Evolutionary conservation across 2,113 vertebrate species (phyloP).

Genomic region (Sphyrna mokarran): DNA sequence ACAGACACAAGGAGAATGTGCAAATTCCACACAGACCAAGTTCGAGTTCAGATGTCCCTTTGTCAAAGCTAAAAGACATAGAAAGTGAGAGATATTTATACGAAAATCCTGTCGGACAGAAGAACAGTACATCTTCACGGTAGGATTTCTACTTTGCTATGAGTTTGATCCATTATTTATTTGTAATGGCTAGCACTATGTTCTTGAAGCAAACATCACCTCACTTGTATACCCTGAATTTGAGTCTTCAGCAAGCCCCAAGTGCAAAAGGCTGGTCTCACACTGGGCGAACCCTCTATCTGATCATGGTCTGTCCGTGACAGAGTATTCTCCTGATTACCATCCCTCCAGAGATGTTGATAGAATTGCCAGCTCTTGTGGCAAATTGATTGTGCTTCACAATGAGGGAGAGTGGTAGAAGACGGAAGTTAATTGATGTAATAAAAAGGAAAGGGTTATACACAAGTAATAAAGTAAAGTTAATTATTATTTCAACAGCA

Average conservation of each 20-base stretch:
- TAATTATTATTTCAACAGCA: conserved; percentile 34
- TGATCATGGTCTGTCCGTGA: background rate
- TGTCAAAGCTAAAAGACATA: too few relatives aligned
- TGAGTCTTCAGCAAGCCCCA: background rate
- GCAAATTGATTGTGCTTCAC: background rate
- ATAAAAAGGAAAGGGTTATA: conserved; percentile 29
- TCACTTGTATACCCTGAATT: background rate
- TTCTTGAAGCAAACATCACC: background rate
- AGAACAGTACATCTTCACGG: too few relatives aligned
- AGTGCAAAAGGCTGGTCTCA: background rate
- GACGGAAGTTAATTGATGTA: conserved; percentile 6
- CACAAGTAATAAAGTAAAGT: conserved; percentile 32
- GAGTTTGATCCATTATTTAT: background rate
- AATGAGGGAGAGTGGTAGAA: background rate
- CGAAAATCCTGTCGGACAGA: too few relatives aligned
- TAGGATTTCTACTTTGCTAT: background rate
- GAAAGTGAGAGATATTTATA: too few relatives aligned
- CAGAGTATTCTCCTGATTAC: background rate
- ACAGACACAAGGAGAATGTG: too few relatives aligned
- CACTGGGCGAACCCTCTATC: background rate
- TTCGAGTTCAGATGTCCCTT: too few relatives aligned
- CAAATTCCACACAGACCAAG: too few relatives aligned
- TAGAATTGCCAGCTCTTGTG: background rate
- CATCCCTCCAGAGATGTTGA: too few relatives aligned
- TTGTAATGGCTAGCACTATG: background rate